A percentile compares a stretch with the other conserved stretches of the same genome.
phyloP scores from a whole-genome alignment of 2,113 vertebrate genomes.

The Trematocara stigmaticum region DNA sequence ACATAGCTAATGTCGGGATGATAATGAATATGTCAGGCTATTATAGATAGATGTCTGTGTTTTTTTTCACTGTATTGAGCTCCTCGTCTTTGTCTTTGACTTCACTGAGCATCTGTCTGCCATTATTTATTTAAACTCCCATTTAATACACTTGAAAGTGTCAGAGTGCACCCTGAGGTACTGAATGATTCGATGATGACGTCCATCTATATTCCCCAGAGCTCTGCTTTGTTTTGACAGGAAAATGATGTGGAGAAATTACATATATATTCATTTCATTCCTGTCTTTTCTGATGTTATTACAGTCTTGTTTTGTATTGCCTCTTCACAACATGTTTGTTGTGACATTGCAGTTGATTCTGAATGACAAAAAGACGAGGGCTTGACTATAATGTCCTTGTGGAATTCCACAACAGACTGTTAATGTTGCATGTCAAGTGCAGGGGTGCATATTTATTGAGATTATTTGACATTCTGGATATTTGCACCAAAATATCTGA shows the following conservation, averaged over 20 bases:
- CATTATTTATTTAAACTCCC: constrained; percentile 41
- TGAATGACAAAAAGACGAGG: constrained; percentile 4
- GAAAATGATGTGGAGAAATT: background rate
- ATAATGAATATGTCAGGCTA: background rate
- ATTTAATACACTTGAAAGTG: constrained; percentile 22
- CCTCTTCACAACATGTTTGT: background rate
- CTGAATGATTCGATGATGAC: background rate
- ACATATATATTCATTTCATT: constrained; percentile 9
- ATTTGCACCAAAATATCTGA: constrained; percentile 9
- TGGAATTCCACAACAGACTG: constrained; percentile 2
- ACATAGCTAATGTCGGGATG: background rate
- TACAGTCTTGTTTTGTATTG: background rate
- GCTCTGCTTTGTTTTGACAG: constrained; percentile 5
- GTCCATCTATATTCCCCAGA: background rate
- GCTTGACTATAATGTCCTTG: background rate
- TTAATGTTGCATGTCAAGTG: constrained; percentile 5
- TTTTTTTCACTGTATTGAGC: background rate
- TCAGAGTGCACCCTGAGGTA: background rate
- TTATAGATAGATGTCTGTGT: background rate
- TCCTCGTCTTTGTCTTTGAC: background rate
- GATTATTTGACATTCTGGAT: constrained; percentile 16
- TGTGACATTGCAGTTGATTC: background rate
- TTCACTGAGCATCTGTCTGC: constrained; percentile 21
- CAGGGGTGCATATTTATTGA: constrained; percentile 10
- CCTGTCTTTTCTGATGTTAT: background rate